Evolutionary conservation across 2,113 vertebrate genomes (phyloP).

Genomic region (Hypanus sabinus): DNA sequence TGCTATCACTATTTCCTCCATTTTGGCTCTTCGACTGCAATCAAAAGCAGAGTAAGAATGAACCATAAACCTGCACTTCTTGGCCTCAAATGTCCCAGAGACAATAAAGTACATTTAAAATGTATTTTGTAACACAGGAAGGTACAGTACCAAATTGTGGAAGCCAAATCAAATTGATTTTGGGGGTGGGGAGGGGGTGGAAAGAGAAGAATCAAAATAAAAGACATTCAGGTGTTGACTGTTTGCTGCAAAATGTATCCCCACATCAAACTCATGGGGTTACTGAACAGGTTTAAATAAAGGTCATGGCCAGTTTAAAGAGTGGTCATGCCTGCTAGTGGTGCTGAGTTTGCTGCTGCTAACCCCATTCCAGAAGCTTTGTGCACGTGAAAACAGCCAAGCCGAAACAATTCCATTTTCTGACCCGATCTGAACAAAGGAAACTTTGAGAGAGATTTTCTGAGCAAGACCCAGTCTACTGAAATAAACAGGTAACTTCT

Average conservation of each 20-base stretch:
- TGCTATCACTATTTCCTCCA: conserved; percentile 91
- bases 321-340: background rate
- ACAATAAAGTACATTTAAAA: background rate
- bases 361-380: no score
- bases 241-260: background rate
- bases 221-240: background rate
- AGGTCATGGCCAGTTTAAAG: background rate
- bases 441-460: background rate
- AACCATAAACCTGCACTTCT: background rate
- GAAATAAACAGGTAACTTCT: background rate
- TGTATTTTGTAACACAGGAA: background rate
- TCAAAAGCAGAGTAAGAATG: background rate
- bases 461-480: background rate
- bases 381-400: background rate
- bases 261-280: background rate
- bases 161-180: background rate
- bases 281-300: background rate
- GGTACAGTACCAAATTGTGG: no score
- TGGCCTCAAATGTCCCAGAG: background rate
- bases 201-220: background rate
- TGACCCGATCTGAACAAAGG: background rate
- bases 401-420: background rate
- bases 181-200: no score
- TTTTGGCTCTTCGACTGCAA: conserved; percentile 43
- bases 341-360: background rate